Conservation (phyloP, 2,113 vertebrate genomes). For the Lophura nycthemera region DNA sequence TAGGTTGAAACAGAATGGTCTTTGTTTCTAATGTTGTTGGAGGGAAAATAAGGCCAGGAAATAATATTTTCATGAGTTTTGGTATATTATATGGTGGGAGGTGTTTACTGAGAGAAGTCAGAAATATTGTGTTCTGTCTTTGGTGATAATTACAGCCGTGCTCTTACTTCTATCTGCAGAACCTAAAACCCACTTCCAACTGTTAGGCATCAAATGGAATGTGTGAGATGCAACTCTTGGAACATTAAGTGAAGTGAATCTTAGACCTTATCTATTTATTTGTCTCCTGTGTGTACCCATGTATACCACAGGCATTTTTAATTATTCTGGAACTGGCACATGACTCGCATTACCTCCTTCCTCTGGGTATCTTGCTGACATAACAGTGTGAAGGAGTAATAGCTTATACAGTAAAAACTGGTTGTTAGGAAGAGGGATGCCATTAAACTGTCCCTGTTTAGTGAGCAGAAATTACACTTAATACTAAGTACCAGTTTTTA, state of each 20-base stretch:
- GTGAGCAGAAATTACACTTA: constrained; percentile 33
- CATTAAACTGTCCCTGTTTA: constrained; percentile 19
- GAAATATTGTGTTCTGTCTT: neutral
- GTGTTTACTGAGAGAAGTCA: neutral
- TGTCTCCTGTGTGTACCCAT: constrained; percentile 65
- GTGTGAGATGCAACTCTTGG: constrained; percentile 50
- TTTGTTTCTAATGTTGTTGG: constrained; percentile 1
- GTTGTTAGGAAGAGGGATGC: constrained; percentile 24
- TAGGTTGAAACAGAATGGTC: neutral
- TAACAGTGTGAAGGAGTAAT: constrained; percentile 57
- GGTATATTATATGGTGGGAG: neutral
- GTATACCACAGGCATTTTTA: constrained; percentile 77
- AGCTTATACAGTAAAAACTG: constrained; percentile 23
- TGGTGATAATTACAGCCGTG: constrained; percentile 10
- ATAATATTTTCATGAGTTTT: neutral
- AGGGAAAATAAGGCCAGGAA: constrained; percentile 10
- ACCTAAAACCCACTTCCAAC: constrained; percentile 58
- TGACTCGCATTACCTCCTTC: constrained; percentile 77
- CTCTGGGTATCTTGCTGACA: constrained; percentile 62
- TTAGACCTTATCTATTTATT: constrained; percentile 79
- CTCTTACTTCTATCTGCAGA: constrained; percentile 30
- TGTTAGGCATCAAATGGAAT: constrained; percentile 55
- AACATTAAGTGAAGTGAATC: constrained; percentile 72
- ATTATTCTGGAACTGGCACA: constrained; percentile 79
- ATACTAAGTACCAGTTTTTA: constrained; percentile 6